phyloP scores from a whole-genome alignment of 2,113 vertebrate genomes.

The rabbit (Oryctolagus cuniculus) region DNA sequence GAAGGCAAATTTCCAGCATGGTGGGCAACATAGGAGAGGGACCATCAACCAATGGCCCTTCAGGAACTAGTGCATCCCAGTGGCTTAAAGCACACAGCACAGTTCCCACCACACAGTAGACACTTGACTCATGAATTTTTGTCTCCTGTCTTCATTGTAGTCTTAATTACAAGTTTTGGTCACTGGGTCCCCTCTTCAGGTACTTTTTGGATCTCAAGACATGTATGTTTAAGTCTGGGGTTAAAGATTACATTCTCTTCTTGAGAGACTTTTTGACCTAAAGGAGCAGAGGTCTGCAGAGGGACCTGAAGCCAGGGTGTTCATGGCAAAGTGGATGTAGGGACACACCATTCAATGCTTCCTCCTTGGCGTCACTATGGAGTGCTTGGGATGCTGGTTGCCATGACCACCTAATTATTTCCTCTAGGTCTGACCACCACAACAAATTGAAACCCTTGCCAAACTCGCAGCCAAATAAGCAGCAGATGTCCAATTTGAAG shows the following conservation, averaged over 20 bases:
- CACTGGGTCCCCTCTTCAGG: background rate
- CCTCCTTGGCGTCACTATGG: background rate
- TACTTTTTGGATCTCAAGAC: background rate
- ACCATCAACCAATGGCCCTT: background rate
- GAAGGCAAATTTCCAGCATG: background rate
- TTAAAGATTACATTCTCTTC: background rate
- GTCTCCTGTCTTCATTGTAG: background rate
- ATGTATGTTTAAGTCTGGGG: background rate
- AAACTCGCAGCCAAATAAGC: conserved; percentile 82
- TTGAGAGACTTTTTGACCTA: background rate
- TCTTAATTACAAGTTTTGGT: conserved; percentile 2
- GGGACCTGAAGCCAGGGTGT: background rate
- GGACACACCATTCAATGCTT: background rate
- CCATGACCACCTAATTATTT: conserved; percentile 83
- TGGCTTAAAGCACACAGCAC: background rate
- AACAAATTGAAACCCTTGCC: conserved; percentile 77
- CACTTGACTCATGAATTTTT: background rate
- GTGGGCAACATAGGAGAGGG: background rate
- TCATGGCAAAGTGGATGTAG: background rate
- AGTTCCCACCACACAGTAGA: background rate
- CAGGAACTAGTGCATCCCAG: background rate
- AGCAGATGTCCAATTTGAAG: conserved; percentile 82
- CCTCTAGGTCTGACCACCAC: conserved; percentile 82
- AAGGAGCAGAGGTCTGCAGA: background rate
- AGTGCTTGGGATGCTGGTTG: conserved; percentile 76